These are phyloP conservation scores for Sitta carolinensis DNA, from an alignment of 2,797 vertebrate genomes.

Conservation along the genomic window DNA sequence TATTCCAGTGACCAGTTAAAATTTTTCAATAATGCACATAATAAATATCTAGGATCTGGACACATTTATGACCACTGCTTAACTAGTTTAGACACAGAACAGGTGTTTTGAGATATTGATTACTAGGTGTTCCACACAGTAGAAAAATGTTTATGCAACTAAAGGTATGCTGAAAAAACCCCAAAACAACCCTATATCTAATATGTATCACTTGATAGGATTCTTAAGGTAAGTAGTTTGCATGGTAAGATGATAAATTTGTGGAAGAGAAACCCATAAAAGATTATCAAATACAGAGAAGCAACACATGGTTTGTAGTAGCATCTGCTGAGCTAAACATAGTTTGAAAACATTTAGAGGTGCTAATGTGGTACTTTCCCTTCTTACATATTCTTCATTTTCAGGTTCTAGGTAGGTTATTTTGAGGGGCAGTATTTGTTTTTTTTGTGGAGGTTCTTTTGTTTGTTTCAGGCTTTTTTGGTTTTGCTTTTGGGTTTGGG, in stretches of 20 bases:
- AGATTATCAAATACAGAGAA: neutral
- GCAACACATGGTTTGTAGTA: neutral
- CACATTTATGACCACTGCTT: neutral
- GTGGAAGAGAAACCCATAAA: neutral
- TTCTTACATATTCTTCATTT: neutral
- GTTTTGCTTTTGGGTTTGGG: too few relatives aligned
- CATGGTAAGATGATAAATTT: neutral
- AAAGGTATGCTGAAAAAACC: accelerated
- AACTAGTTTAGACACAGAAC: neutral
- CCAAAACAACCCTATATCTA: neutral
- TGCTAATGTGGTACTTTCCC: neutral
- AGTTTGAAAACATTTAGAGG: neutral
- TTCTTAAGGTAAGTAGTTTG: neutral
- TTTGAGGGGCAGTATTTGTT: too few relatives aligned
- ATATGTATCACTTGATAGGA: neutral
- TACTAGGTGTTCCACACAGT: neutral
- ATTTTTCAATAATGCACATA: neutral
- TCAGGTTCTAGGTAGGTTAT: neutral
- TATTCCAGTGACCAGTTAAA: neutral
- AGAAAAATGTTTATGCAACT: neutral
- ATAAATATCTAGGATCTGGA: neutral
- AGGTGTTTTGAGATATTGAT: neutral
- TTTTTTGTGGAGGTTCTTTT: neutral
- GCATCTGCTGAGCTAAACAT: neutral
- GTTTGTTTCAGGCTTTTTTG: neutral